Conservation (phyloP, 2,113 vertebrate genomes). For the Miniopterus natalensis region DNA sequence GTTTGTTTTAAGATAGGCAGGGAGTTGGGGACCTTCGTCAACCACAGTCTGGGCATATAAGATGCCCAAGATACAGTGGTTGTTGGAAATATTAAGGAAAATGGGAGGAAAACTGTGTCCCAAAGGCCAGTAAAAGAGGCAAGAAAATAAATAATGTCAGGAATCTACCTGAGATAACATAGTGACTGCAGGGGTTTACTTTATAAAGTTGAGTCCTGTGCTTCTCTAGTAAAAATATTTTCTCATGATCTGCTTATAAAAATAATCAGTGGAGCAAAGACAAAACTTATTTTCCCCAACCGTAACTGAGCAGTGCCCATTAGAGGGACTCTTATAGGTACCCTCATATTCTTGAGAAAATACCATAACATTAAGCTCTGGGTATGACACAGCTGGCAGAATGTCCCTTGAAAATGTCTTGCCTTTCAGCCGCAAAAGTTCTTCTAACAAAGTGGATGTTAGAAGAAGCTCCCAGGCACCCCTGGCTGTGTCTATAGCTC, state of each 20-base stretch:
- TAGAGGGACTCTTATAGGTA: slow-evolving; percentile 22
- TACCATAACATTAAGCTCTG: slow-evolving; percentile 47
- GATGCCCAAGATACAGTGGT: background rate
- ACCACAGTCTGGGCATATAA: background rate
- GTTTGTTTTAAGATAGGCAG: background rate
- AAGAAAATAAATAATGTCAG: background rate
- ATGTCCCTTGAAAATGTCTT: slow-evolving; percentile 68
- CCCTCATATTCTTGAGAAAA: slow-evolving; percentile 60
- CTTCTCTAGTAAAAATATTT: background rate
- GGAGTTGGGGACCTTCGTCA: background rate
- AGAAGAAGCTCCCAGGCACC: slow-evolving; percentile 64
- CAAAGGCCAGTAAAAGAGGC: background rate
- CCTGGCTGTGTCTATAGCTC: slow-evolving; percentile 74
- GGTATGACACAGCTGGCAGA: slow-evolving; percentile 66
- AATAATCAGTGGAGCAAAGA: slow-evolving; percentile 23
- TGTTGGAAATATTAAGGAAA: slow-evolving; percentile 24
- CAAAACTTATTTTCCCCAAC: background rate
- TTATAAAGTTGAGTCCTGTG: background rate
- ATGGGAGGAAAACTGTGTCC: background rate
- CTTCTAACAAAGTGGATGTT: slow-evolving; percentile 71
- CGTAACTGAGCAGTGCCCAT: background rate
- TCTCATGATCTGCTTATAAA: slow-evolving; percentile 43
- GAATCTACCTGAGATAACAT: background rate
- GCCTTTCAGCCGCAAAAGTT: slow-evolving; percentile 78
- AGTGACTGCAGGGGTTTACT: background rate